A percentile compares a stretch with the other conserved stretches of the same genome.
Conservation (phyloP, 92 coral and sea anemone genomes). For the Paramuricea clavata region DNA sequence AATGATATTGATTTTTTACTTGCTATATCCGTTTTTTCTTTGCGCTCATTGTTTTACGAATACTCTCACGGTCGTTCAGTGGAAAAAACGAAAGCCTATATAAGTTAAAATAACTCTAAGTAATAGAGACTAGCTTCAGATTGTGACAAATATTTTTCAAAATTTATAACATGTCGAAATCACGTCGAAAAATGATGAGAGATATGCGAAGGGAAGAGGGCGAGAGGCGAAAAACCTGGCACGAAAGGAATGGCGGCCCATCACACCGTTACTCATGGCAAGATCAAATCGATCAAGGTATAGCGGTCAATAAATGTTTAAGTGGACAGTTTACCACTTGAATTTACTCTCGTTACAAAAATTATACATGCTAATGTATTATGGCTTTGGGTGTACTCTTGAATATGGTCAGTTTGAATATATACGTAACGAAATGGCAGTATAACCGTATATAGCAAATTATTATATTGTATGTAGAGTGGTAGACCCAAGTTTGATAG, state of each 20-base stretch:
- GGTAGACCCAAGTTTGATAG: too few species aligned
- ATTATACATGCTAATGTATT: too few species aligned
- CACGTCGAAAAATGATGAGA: conserved; percentile 44
- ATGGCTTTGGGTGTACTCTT: too few species aligned
- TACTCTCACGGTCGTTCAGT: neutral
- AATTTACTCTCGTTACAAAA: too few species aligned
- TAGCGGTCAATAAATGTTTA: too few species aligned
- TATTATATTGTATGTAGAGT: too few species aligned
- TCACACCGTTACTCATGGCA: conserved; percentile 28
- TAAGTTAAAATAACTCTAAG: neutral
- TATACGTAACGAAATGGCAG: too few species aligned
- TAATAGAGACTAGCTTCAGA: neutral
- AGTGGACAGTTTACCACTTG: too few species aligned
- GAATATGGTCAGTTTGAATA: too few species aligned
- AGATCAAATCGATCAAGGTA: conserved; percentile 28
- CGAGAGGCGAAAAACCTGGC: neutral
- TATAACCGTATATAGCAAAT: too few species aligned
- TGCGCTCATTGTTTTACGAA: neutral
- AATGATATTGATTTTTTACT: conserved; percentile 10
- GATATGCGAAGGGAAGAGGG: conserved; percentile 23
- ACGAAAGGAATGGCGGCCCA: conserved; percentile 18
- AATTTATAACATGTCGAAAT: conserved; percentile 19
- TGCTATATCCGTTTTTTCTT: conserved; percentile 17
- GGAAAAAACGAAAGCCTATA: neutral
- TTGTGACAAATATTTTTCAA: too few species aligned